Evolutionary conservation across 2,113 vertebrate species (phyloP).

Genomic region (Bos taurus): ARS-UCD2.0 NC_037342.1:15649001-15649500

Average conservation of each 20-base stretch:
- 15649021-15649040: background rate
- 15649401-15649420: no score
- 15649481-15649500: background rate
- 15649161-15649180: background rate
- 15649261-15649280: background rate
- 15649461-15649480: background rate
- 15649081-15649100: background rate
- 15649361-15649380: background rate
- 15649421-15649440: background rate
- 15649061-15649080: background rate
- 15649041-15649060: background rate
- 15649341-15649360: background rate
- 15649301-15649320: background rate
- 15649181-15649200: background rate
- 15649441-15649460: background rate
- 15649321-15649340: background rate
- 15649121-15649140: background rate
- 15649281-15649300: background rate
- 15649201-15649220: background rate
- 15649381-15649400: background rate
- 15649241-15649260: background rate
- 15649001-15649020: background rate
- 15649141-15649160: background rate
- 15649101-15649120: background rate
- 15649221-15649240: background rate